These are phyloP conservation scores for Stramonita haemastoma DNA, from an alignment of 2,888 invertebrate species.

Conservation along the genomic window DNA sequence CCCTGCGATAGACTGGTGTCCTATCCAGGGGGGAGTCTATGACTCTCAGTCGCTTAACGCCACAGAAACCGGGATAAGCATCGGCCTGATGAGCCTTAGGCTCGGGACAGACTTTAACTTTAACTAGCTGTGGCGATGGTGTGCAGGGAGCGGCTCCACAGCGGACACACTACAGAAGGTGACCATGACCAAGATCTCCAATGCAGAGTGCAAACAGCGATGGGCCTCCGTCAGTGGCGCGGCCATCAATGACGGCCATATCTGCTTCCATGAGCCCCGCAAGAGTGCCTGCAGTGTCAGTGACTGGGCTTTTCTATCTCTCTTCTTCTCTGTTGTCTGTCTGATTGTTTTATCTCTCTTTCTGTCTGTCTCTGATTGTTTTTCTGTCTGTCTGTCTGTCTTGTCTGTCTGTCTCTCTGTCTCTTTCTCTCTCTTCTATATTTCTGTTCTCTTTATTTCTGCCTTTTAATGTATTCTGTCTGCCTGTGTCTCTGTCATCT, in stretches of 20 bases:
- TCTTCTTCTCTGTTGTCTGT: background rate
- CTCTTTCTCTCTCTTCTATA: background rate
- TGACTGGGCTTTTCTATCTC: background rate
- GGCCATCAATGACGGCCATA: constrained; percentile 50
- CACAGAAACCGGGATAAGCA: too few relatives aligned
- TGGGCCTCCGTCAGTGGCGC: constrained; percentile 44
- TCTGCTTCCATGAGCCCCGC: constrained; percentile 49
- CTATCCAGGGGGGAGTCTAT: too few relatives aligned
- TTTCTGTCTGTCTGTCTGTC: background rate
- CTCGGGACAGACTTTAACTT: too few relatives aligned
- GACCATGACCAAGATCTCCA: constrained; percentile 49
- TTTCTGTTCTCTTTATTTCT: background rate
- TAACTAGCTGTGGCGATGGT: too few relatives aligned
- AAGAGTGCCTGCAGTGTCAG: constrained; percentile 55
- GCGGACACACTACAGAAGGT: constrained; percentile 49
- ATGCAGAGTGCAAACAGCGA: constrained; percentile 45
- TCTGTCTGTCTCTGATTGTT: background rate
- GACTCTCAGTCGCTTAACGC: too few relatives aligned
- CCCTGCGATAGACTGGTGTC: too few relatives aligned
- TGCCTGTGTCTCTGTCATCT: background rate
- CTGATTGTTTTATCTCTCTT: background rate
- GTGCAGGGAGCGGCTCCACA: constrained; percentile 34
- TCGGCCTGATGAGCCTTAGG: too few relatives aligned
- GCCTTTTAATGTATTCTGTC: background rate
- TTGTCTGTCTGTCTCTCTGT: background rate